Evolutionary conservation across 2,797 vertebrate genomes (phyloP).

Genomic region (Tarsius wallacei): DNA sequence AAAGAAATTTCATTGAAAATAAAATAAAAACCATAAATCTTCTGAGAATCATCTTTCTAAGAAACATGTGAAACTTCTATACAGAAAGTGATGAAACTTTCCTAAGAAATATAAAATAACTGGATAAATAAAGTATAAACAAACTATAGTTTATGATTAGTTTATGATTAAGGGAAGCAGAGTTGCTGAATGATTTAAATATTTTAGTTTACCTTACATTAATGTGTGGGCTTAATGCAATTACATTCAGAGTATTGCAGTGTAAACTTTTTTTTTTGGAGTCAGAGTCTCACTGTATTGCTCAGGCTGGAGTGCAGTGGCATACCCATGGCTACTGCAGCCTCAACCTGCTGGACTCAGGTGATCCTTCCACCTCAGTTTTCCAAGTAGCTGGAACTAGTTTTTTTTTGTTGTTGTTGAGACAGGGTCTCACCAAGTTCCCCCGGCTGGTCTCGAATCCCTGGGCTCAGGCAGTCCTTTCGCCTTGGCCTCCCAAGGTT

Average conservation of each 20-base stretch:
- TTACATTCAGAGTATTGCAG: not conserved
- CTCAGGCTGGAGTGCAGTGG: too few relatives aligned
- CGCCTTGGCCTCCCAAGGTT: too few relatives aligned
- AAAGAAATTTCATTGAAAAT: not conserved
- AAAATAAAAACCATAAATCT: constrained; percentile 4
- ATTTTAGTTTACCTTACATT: not conserved
- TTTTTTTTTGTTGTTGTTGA: too few relatives aligned
- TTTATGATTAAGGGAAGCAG: not conserved
- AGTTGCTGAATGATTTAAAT: not conserved
- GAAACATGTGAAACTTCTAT: not conserved
- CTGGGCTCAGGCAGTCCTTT: too few relatives aligned
- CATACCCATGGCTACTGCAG: too few relatives aligned
- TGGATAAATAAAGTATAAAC: not conserved
- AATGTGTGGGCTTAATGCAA: not conserved
- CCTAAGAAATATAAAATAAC: not conserved
- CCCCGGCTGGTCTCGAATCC: too few relatives aligned
- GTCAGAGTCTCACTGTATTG: too few relatives aligned
- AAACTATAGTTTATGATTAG: not conserved
- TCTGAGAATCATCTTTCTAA: not conserved
- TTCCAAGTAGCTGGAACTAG: too few relatives aligned
- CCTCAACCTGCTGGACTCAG: too few relatives aligned
- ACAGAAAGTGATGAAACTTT: not conserved
- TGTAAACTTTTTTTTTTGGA: not conserved
- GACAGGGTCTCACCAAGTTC: too few relatives aligned
- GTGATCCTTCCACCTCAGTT: too few relatives aligned